Evolutionary conservation across 1,140 invertebrate genomes (phyloP).

Genomic region (Drosophila pallidifrons): DNA sequence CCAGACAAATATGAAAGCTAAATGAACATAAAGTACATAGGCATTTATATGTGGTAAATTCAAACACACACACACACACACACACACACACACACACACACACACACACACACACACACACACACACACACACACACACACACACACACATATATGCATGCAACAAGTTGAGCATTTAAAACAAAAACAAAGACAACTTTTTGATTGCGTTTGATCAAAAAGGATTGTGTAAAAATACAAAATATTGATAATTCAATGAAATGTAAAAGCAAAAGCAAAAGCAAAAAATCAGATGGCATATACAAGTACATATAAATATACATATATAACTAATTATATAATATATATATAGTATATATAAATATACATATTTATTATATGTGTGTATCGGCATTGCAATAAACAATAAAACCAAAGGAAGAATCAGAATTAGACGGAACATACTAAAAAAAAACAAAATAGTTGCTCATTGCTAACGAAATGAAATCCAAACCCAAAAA

Average conservation of each 20-base stretch:
- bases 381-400: conserved; percentile 73
- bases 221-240: conserved; percentile 62
- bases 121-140: conserved; percentile 37
- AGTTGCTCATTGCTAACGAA: conserved; percentile 67
- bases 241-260: conserved; percentile 66
- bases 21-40: conserved; percentile 47
- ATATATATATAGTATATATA: conserved; percentile 43
- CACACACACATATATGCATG: conserved; percentile 48
- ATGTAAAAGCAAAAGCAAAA: conserved; percentile 37
- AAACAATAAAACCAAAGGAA: conserved; percentile 39
- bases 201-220: conserved; percentile 82
- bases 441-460: conserved; percentile 49
- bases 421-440: conserved; percentile 6
- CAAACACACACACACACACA: conserved; percentile 18
- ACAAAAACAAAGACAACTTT: conserved; percentile 57
- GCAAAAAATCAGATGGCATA: conserved; percentile 39
- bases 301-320: conserved; percentile 57
- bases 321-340: conserved; percentile 33
- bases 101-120: conserved; percentile 15
- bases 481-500: conserved; percentile 38
- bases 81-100: conserved; percentile 26
- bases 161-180: conserved; percentile 80
- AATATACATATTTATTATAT: conserved; percentile 52
- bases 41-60: conserved; percentile 70
- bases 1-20: conserved; percentile 48